Base-by-base conservation (phyloP, 1,140 invertebrate genomes). In the Pristionchus pacificus region DNA sequence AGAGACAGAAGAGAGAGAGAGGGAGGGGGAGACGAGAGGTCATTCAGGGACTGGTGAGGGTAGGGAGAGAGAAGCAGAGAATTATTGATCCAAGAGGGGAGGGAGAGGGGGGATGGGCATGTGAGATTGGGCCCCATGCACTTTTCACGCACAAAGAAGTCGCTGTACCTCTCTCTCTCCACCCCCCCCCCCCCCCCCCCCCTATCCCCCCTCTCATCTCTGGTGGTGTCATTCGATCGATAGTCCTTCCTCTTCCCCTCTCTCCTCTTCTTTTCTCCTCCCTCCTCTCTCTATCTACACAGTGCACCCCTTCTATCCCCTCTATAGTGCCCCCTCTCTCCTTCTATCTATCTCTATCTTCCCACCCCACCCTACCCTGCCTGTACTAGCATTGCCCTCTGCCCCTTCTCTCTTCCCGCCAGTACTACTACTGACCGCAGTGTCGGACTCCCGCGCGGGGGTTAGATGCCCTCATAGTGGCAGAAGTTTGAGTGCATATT, bases 251-350 rank as follows among this genome's bases (percentile, higher is more conserved):
- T 24, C 0, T 57, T 57, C 55, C 55, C 55, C 19, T 0, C 0
- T 62, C 60, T 14, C 60, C n/a, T 15, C 15, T 15, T 14, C 15
- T 62, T 15, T 0, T 27, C 15, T 27, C 28, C 15, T 15, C 28
- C 60, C n/a, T 15, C 15, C 15, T 15, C 15, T 29, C 15, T 74
- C 2, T 24, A 24, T 27, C 60, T 25, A n/a, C 70, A 58, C 29
- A 19, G 19, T 29, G 28, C 29, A 29, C 55, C 19, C 30, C 14
- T 74, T 74, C n/a, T 55, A 13, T 24, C 49, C 19, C 61, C 62
- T n/a, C 71, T 71, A 65, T 19, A 24, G 55, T 24, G 24, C 19
- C 55, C 19, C 55, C 24, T 24, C 55, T 19, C 19, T 19, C 55
- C 0, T 0, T 0, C 55, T 57, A 19, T 57, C 55, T 57, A 19